These are phyloP conservation scores for Drosophila miranda DNA, from an alignment of 1,140 invertebrate species.

Conservation along the genomic window DNA sequence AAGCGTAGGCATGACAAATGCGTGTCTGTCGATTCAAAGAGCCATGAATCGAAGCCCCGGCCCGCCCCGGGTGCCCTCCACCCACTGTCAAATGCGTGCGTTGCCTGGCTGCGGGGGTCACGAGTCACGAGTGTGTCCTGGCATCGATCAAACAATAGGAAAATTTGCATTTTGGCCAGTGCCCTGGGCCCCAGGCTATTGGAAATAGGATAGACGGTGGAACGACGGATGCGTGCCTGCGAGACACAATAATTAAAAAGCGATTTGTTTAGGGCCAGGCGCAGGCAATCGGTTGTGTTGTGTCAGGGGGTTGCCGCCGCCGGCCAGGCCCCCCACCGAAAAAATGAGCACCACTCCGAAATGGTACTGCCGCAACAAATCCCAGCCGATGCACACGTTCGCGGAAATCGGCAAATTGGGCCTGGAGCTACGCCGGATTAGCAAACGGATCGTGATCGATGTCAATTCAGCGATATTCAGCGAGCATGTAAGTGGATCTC, in stretches of 20 bases:
- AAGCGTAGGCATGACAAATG: constrained; percentile 30
- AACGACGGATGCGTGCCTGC: constrained; percentile 68
- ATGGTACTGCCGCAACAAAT: constrained; percentile 82
- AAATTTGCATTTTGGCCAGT: constrained; percentile 63
- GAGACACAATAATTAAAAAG: constrained; percentile 79
- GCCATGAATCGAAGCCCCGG: constrained; percentile 3
- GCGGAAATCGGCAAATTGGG: constrained; percentile 76
- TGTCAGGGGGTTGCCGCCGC: constrained; percentile 15
- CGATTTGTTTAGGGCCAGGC: constrained; percentile 61
- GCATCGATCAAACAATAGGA: constrained; percentile 67
- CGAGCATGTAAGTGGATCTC: constrained; percentile 65
- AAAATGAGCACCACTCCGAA: constrained; percentile 78
- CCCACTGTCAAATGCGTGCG: constrained; percentile 56
- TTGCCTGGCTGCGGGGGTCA: constrained; percentile 62
- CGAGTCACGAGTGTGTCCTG: constrained; percentile 14
- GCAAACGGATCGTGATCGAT: constrained; percentile 76
- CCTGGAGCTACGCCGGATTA: constrained; percentile 71
- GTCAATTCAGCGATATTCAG: constrained; percentile 75
- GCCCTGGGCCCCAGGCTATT: constrained; percentile 24
- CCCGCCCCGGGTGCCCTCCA: neutral
- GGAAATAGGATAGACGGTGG: constrained; percentile 38
- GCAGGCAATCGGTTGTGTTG: constrained; percentile 50
- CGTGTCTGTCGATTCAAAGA: constrained; percentile 52
- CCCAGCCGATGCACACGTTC: constrained; percentile 80
- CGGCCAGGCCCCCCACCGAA: constrained; percentile 27